A percentile compares a stretch with the other conserved stretches of the same genome.
phyloP scores from a whole-genome alignment of 2,888 invertebrate genomes.

The Drosophila percnosoma region DNA sequence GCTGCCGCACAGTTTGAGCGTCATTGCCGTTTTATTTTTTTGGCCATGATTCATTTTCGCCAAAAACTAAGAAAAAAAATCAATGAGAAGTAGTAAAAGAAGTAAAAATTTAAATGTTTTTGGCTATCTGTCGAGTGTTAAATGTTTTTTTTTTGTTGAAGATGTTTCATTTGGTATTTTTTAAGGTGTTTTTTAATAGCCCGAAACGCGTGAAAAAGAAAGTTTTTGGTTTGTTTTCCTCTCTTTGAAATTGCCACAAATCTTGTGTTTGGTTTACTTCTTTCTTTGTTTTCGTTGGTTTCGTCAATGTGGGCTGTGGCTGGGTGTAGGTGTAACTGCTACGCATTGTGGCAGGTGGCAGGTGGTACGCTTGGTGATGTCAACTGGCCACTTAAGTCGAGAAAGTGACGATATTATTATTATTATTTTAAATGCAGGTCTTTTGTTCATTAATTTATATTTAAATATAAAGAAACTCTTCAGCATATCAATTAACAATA shows the following conservation, averaged over 20 bases:
- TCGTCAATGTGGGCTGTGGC: constrained; percentile 37
- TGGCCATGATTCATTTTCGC: constrained; percentile 72
- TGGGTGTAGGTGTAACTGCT: constrained; percentile 61
- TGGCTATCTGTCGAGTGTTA: constrained; percentile 14
- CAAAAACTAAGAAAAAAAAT: constrained; percentile 8
- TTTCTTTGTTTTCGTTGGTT: constrained; percentile 21
- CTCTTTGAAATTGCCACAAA: constrained; percentile 52
- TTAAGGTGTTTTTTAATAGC: constrained; percentile 58
- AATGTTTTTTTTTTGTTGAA: constrained; percentile 33
- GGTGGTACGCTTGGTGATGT: neutral
- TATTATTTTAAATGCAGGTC: constrained; percentile 16
- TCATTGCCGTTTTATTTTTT: constrained; percentile 38
- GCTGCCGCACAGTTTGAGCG: constrained; percentile 65
- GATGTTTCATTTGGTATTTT: constrained; percentile 28
- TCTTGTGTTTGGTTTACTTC: constrained; percentile 33
- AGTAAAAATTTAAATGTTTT: constrained; percentile 23
- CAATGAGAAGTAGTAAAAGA: neutral
- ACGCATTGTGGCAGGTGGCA: constrained; percentile 39
- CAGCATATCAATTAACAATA: constrained; percentile 63
- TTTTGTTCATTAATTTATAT: neutral
- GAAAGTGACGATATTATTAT: constrained; percentile 56
- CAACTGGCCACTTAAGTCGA: constrained; percentile 30
- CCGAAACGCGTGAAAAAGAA: constrained; percentile 74
- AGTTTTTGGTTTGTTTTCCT: constrained; percentile 47
- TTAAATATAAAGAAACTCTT: constrained; percentile 30